phyloP scores from a whole-genome alignment of 2,113 vertebrate genomes.

The Leptocoma aspasia region DNA sequence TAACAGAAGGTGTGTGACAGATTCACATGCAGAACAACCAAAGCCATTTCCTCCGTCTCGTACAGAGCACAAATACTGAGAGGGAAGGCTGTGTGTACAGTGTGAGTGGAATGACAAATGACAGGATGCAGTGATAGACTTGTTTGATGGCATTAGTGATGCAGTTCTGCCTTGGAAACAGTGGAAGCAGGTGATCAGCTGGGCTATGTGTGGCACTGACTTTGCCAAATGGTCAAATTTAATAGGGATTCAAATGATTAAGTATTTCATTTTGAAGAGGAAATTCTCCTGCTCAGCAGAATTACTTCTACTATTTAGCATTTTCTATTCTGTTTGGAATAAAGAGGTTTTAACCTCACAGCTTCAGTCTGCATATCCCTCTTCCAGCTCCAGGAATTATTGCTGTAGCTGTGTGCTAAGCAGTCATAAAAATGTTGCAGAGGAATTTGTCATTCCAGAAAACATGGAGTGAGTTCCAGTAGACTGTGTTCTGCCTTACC shows the following conservation, averaged over 20 bases:
- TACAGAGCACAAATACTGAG: background rate
- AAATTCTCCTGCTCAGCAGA: constrained; percentile 25
- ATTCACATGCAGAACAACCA: background rate
- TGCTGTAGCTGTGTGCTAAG: background rate
- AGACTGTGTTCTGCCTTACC: background rate
- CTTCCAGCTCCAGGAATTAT: background rate
- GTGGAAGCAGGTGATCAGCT: background rate
- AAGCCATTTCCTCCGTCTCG: background rate
- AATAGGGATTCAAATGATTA: background rate
- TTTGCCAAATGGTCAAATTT: background rate
- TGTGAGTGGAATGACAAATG: constrained; percentile 28
- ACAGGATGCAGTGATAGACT: background rate
- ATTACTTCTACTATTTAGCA: background rate
- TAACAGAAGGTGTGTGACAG: background rate
- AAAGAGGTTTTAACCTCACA: constrained; percentile 11
- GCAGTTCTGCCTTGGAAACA: constrained; percentile 2
- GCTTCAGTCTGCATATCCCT: background rate
- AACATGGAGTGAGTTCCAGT: background rate
- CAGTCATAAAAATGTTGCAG: constrained; percentile 1
- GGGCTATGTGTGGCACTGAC: background rate
- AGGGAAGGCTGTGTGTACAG: background rate
- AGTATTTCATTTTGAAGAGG: background rate
- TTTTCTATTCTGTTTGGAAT: constrained; percentile 25
- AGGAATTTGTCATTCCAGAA: constrained; percentile 13
- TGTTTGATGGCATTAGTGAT: background rate